phyloP scores from a whole-genome alignment of 2,888 invertebrate genomes.

The Leptinotarsa tumamoca region DNA sequence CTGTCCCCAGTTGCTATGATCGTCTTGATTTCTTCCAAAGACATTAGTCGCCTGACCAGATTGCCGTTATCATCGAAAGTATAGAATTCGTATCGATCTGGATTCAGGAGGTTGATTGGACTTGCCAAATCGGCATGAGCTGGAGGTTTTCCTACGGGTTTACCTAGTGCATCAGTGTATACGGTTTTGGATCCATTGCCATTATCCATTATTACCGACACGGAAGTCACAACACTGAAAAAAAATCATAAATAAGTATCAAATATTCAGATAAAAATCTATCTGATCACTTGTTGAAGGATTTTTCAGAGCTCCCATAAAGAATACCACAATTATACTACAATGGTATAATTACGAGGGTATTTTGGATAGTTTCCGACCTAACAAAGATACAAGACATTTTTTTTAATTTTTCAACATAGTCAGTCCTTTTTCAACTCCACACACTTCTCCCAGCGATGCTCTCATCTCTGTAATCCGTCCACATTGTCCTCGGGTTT shows the following conservation, averaged over 20 bases:
- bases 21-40: slow-evolving; percentile 85
- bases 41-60: slow-evolving; percentile 85
- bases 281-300: too few species aligned
- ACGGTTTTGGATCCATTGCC: slow-evolving; percentile 72
- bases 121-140: slow-evolving; percentile 78
- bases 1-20: slow-evolving; percentile 87
- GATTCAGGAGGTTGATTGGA: slow-evolving; percentile 82
- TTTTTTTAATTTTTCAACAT: too few species aligned
- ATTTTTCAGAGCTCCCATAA: too few species aligned
- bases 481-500: too few species aligned
- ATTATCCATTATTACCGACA: slow-evolving; percentile 72
- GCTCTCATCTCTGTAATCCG: too few species aligned
- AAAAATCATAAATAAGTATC: background rate
- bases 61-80: slow-evolving; percentile 88
- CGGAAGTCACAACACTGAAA: slow-evolving; percentile 75
- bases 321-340: too few species aligned
- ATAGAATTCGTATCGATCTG: slow-evolving; percentile 88
- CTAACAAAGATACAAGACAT: too few species aligned
- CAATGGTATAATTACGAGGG: too few species aligned
- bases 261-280: background rate
- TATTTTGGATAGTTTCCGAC: too few species aligned
- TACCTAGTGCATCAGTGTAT: slow-evolving; percentile 77
- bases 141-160: slow-evolving; percentile 75
- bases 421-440: too few species aligned
- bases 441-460: too few species aligned